Base-by-base conservation (phyloP, 2,888 invertebrate species). In the Vesta saturnalis region DNA sequence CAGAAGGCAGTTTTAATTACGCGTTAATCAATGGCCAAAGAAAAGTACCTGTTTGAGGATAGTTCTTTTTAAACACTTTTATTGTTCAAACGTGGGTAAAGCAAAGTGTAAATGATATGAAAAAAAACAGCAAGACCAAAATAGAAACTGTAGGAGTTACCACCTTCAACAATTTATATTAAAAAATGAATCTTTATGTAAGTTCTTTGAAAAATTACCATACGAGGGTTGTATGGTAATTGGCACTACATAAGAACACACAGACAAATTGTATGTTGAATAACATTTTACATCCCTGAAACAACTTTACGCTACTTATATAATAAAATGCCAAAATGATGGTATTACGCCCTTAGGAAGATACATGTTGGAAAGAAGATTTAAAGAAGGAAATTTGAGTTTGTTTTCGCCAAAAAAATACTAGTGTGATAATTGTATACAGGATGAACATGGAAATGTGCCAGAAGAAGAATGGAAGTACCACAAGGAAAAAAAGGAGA, bases 241-340 rank as follows among this genome's bases (percentile, higher is more conserved):
- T 74, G 73, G 1, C 77, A 77, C 62, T 77, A 75, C 62, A 71
- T 43, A 8, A 54, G 76, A 57, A 63, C 60, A 71, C 35, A 59
- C 70, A 6, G 55, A 59, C n/a, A 77, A 76, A 72, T 49, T 73
- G 18, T 75, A 76, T 67, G 69, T 76, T 62, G 76, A 76, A 68
- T 23, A 61, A 39, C 54, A 57, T 1, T 69, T 63, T 23, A 63
- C 16, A 54, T 12, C 52, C 12, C 16, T 57, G 5, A 65, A 61
- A 19, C 64, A 71, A 14, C 30, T 68, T 12, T 43, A 54, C 30
- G 22, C 22, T 21, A 1, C 35, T 16, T 61, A 39, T 39, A 14
- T 12, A 39, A 12, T 35, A 8, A 21, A 10, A 5, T 61, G 61
- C 14, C 12, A 52, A 21, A 15, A 61, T 22, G 12, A 47, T 6